Evolutionary conservation across 35 echinoderm and acorn worm species (phyloP), one percentile per base, ranked within the genome.

Genomic region (Apostichopus japonicus): DNA sequence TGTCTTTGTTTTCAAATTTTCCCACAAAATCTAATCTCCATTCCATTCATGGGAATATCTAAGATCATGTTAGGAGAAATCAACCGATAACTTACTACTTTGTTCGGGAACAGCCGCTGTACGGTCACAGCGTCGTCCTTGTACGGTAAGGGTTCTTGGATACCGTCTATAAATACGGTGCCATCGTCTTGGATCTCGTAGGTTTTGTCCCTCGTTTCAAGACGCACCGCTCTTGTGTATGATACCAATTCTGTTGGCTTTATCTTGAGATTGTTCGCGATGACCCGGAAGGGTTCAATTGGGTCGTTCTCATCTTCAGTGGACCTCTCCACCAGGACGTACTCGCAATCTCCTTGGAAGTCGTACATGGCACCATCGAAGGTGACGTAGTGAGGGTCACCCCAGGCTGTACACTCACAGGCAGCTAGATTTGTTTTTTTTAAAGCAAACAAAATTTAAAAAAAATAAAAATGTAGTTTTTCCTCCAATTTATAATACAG

Each of bases 301-400:
- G 27, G 25, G 52, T 21, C 55, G 3, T 54, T 88, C 5, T 65
- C 78, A 23, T 25, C 78, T 14, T 87, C 72, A 10, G 54, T 8
- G 25, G 87, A 92, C 21, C 94, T 91, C 77, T 90, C 75, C 6
- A 95, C 96, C 54, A 98, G 78, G 5, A 93, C 84, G 58, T 98
- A 95, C 65, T 98, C 87, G 82, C 96, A 98, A 8, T 93, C 88
- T 6, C 96, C 94, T 63, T 95, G 94, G 65, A 95, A 98, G 72
- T 95, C 65, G 55, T 95, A 86, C 88, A 73, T 93, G 51, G 65
- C 25, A 0, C 76, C 80, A 55, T 98, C 96, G 83, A 98, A 98
- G 5, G 96, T 98, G 56, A 93, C 10, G 84, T 95, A 98, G 72
- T 98, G 94, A 14, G 96, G 96, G 61, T 95, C 92, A 22, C 94